Evolutionary conservation across 2,113 vertebrate species (phyloP), one percentile per base, ranked within the genome.

Genomic region (Pimephales promelas): DNA sequence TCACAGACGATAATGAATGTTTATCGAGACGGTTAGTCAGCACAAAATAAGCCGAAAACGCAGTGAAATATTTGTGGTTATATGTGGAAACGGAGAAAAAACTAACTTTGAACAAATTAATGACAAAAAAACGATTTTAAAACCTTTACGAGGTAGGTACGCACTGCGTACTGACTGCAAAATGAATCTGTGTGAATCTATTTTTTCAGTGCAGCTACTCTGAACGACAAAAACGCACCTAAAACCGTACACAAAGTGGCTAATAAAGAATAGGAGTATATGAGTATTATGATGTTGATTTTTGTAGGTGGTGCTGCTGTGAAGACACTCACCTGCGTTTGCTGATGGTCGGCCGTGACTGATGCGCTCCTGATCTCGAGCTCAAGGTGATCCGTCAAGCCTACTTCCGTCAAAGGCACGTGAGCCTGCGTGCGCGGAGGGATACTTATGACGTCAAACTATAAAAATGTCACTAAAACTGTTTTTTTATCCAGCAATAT

Each of bases 331-430:
- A 94, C 92, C 94, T 93, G 86, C 2, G 1, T 11, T 13, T 62
- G 1, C 2, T 3, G 9, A 54, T 20, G n/a, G 82, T 10, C 40
- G 1, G 18, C 16, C 66, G 87, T 3, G 28, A 86, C 10, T 78
- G 87, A 90, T 88, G 89, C 70, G 45, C 80, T 71, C 26, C 70
- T 40, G 40, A 57, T 13, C 56, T 43, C 59, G 68, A 26, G 20
- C 70, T 92, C 90, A 94, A 94, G 93, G 92, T 94, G 93, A 95
- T 92, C 87, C 74, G 40, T 3, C 45, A 43, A 61, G 86, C 57
- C 45, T 11, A 93, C 90, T 93, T 94, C 88, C 13, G 28, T 54
- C 87, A 89, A 81, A 31, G 1, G 5, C 78, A 31, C 40, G 24
- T 24, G 2, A 52, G 81, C 90, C 92, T 93, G 85, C 89, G 81